Base-by-base conservation (phyloP, 2,888 invertebrate genomes). In the Azorinus chamasolen region DNA sequence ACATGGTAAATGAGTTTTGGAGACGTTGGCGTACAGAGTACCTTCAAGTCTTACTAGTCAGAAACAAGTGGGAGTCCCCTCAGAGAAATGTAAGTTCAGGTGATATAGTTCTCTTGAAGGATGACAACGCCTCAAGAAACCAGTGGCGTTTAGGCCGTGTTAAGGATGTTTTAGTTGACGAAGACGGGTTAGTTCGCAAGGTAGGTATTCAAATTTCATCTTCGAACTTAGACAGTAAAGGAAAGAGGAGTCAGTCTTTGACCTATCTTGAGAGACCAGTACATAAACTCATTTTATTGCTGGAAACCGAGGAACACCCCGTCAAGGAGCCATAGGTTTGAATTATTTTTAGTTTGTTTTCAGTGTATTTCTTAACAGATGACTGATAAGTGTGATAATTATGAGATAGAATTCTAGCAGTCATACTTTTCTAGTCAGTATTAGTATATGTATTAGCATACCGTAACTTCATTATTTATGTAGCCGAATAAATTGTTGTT, bases 1-100 rank as follows among this genome's bases (percentile, higher is more conserved):
- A 76, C 62, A 22, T 84, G 1, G 69, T 68, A n/a, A 74, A 85
- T 37, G 65, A 74, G 25, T 84, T 87, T 57, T 87, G 83, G 84
- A 10, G 18, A 39, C 59, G 84, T 10, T 86, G 84, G 83, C 48
- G 63, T 25, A 46, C 20, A 25, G 84, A 87, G 41, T 83, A 64
- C 68, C 24, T 84, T 1, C 63, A 63, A 20, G 75, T 43, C 25
- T 46, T 83, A 8, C 71, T 77, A 48, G 8, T 58, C 5, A 45
- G 83, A 25, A 48, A 53, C 22, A 84, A 83, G 39, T 83, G 84
- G 81, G 20, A 58, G 0, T 16, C 24, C 12, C 46, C 59, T 2
- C 20, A 25, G n/a, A 45, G 81, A 50, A 77, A 79, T 45, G 3
- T 84, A 2, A 1, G n/a, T 10, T 48, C 61, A 18, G 79, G 81